Evolutionary conservation across 2,113 vertebrate species (phyloP), one percentile per base, ranked within the genome.

Genomic region (Actenoides lindsayi): DNA sequence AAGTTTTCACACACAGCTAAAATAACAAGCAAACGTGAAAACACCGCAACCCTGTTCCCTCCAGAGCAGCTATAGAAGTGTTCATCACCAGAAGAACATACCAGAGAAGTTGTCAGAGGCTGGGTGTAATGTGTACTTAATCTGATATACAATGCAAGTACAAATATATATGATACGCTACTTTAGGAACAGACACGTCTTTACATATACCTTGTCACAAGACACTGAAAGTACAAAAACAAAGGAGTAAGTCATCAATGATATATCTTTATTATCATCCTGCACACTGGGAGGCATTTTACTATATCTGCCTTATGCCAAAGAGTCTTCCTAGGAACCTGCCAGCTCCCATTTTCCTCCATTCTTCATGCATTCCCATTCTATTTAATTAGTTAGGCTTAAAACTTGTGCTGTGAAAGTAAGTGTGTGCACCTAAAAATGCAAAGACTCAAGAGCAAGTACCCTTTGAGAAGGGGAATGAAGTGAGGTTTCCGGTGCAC

Each of bases 71-170:
- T 68, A 12, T 0, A 57, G 53, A 53, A 63, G 37, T 25, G 56
- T 64, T 56, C 59, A n/a, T 13, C 28, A 44, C 4, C 17, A 53
- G 14, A 7, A 42, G 3, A 8, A 71, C 5, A 15, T 7, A n/a
- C 13, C n/a, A 87, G 46, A 65, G 23, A 5, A 68, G 15, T 8
- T 68, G 14, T 42, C 53, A 53, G 27, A 0, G 0, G 5, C 23
- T 59, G 42, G 9, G 9, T 1, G 1, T 16, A 74, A 24, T 41
- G 3, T 41, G 30, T 24, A 20, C 50, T 19, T 6, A 46, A 67
- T 35, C 42, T 70, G 25, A 70, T 39, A n/a, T 16, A 62, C 31
- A 83, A 42, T 42, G 41, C 9, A 78, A n/a, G 9, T 51, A 39
- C 56, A 50, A n/a, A n/a, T 27, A 42, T 28, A 46, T 41, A 21